These are phyloP conservation scores for Copidosoma floridanum DNA, from an alignment of 1,140 invertebrate genomes.

Conservation along the genomic window DNA sequence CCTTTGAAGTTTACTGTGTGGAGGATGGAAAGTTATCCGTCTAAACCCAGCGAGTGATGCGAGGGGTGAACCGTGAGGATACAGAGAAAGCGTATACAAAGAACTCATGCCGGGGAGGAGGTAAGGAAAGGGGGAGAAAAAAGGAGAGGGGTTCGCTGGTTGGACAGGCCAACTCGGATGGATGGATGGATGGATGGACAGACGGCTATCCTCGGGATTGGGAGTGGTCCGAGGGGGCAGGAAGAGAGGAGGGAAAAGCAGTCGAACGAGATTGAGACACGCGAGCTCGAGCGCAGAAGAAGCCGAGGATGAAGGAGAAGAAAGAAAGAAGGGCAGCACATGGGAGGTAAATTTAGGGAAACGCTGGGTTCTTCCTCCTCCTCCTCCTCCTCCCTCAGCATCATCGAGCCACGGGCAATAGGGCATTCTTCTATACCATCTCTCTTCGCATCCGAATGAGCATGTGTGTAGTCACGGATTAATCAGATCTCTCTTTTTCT, in stretches of 20 bases:
- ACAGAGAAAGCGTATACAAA: no score
- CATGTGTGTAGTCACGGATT: background rate
- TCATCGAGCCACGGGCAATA: no score
- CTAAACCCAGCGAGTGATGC: no score
- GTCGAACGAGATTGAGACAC: slow-evolving; percentile 22
- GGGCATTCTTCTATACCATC: no score
- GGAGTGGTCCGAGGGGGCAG: background rate
- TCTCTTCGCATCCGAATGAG: no score
- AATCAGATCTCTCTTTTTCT: background rate
- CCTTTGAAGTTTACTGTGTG: no score
- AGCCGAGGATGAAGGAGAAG: background rate
- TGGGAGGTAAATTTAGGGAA: slow-evolving; percentile 21
- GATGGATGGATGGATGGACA: background rate
- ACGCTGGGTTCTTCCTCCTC: slow-evolving; percentile 16
- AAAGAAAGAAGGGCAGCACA: slow-evolving; percentile 8
- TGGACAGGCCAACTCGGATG: no score
- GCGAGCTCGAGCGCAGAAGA: background rate
- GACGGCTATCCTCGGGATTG: slow-evolving; percentile 3
- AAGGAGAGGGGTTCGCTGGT: background rate
- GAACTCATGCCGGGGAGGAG: no score
- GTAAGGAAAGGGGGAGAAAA: slow-evolving; percentile 10
- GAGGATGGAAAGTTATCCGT: no score
- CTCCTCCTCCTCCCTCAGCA: no score
- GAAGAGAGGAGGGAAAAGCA: background rate
- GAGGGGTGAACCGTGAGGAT: no score